Evolutionary conservation across 2,797 vertebrate genomes (phyloP).

Genomic region (Xenopus petersii): DNA sequence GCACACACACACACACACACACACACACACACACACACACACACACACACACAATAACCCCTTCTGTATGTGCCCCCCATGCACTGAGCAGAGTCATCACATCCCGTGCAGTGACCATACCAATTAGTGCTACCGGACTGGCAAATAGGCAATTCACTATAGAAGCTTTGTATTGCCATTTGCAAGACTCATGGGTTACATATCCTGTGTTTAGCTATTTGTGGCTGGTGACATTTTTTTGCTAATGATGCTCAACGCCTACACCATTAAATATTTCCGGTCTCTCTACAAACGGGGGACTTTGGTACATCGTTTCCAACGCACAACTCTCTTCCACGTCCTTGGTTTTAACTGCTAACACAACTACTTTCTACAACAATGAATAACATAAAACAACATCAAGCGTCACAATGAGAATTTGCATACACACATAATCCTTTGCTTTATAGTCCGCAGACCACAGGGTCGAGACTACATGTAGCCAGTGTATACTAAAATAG

Average conservation of each 20-base stretch:
- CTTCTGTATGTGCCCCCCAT: too few species aligned
- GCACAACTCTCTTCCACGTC: background rate
- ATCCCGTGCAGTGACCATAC: background rate
- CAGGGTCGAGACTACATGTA: too few species aligned
- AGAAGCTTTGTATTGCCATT: background rate
- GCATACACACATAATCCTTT: too few species aligned
- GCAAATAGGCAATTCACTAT: background rate
- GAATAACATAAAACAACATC: too few species aligned
- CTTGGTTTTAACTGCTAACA: too few species aligned
- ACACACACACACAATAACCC: too few species aligned
- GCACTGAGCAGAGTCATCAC: background rate
- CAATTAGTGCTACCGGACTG: background rate
- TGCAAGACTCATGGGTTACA: background rate
- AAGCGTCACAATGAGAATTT: too few species aligned
- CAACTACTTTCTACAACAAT: too few species aligned
- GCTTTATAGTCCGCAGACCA: too few species aligned
- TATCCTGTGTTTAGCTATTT: constrained; percentile 14
- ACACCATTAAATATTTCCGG: constrained; percentile 24
- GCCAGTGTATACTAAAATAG: too few species aligned
- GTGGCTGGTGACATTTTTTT: background rate
- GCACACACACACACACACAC: too few species aligned
- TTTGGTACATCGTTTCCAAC: background rate
- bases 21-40: too few species aligned
- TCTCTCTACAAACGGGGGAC: background rate
- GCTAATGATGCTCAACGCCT: constrained; percentile 17